A percentile compares a stretch with the other conserved stretches of the same genome.
phyloP scores from a whole-genome alignment of 2,888 invertebrate genomes.

The Pharmacophagus antenor region DNA sequence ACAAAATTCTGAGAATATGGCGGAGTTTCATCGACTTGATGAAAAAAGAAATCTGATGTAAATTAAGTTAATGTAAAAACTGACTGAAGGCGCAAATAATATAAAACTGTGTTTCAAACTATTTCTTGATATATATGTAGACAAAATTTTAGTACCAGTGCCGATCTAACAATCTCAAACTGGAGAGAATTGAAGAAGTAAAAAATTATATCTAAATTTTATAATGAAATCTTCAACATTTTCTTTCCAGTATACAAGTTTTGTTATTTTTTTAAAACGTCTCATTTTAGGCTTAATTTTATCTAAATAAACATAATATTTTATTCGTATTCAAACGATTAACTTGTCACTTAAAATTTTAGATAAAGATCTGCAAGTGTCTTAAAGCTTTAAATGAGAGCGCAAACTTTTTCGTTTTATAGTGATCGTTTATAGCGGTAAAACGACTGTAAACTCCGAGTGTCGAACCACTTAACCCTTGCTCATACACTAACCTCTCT shows the following conservation, averaged over 20 bases:
- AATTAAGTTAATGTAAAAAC: not conserved
- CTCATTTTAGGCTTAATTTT: too few relatives aligned
- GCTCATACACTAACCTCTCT: slow-evolving; percentile 44
- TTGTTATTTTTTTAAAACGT: too few relatives aligned
- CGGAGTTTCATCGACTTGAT: not conserved
- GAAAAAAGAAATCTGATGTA: not conserved
- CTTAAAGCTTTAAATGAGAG: slow-evolving; percentile 49
- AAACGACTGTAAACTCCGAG: slow-evolving; percentile 63
- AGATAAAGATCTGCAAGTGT: slow-evolving; percentile 32
- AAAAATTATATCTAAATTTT: not conserved
- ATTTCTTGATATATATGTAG: not conserved
- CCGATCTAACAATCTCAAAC: not conserved
- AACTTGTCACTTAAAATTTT: slow-evolving; percentile 1
- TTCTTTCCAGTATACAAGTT: too few relatives aligned
- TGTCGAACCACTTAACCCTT: slow-evolving; percentile 53
- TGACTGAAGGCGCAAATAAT: not conserved
- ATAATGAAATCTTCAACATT: too few relatives aligned
- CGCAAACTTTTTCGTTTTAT: slow-evolving; percentile 52
- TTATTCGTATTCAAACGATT: too few relatives aligned
- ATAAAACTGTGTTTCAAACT: not conserved
- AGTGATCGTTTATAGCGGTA: slow-evolving; percentile 62
- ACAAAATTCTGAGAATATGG: slow-evolving; percentile 17
- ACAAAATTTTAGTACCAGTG: not conserved
- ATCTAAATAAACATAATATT: too few relatives aligned
- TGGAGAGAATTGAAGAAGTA: not conserved